Conservation (phyloP, 2,113 vertebrate genomes). For the Orientallactaga bullata region DNA sequence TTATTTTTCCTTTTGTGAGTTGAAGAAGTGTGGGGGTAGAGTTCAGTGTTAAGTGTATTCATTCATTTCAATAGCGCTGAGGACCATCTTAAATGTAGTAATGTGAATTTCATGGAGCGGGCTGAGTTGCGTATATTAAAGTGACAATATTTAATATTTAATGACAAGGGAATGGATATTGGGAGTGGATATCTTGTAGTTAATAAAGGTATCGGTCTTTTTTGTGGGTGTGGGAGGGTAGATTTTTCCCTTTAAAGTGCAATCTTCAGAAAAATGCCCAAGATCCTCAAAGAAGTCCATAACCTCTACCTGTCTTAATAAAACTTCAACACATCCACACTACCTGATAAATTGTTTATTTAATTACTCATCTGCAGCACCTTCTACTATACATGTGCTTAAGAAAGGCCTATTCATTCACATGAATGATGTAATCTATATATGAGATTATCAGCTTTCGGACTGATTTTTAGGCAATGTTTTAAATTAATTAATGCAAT, state of each 20-base stretch:
- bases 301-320: too few relatives aligned
- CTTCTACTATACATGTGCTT: too few relatives aligned
- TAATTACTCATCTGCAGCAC: too few relatives aligned
- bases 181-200: background rate
- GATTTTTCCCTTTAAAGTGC: background rate
- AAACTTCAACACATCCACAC: too few relatives aligned
- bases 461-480: background rate
- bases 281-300: too few relatives aligned
- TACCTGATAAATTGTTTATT: too few relatives aligned
- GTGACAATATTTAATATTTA: background rate
- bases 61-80: background rate
- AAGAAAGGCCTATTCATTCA: background rate
- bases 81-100: background rate
- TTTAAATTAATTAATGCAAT: background rate
- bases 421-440: background rate
- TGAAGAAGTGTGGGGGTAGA: accelerated
- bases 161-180: background rate
- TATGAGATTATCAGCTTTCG: background rate
- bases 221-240: background rate
- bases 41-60: background rate
- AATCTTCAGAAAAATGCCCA: too few relatives aligned
- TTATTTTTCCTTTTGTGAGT: background rate
- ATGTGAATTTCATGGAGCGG: background rate
- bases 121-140: background rate
- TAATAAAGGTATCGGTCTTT: too few relatives aligned